Evolutionary conservation across 2,797 vertebrate genomes (phyloP), one percentile per base, ranked within the genome.

Genomic region (Sciurus vulgaris): DNA sequence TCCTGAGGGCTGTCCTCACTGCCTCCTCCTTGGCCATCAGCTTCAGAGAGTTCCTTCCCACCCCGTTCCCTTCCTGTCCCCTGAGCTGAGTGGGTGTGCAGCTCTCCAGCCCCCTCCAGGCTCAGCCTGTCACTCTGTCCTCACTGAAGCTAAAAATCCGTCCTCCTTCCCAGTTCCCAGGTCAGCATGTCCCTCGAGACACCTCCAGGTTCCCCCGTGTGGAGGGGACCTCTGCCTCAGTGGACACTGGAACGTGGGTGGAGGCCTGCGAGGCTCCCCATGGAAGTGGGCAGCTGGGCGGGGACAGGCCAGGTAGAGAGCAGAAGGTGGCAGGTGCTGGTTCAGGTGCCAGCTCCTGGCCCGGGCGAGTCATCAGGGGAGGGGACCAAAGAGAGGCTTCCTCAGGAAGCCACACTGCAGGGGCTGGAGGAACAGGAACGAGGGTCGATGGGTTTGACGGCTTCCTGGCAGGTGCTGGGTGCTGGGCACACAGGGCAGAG

Each of bases 51-150:
- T 47, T 22, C 35, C 1, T 2, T 70, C 1, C 20, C 14, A 7
- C 2, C 73, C 17, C 33, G 30, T 41, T 0, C 9, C 13, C 41
- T 4, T 44, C 30, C 69, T 24, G 30, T 63, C 24, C 10, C 41
- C 54, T 47, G 38, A 33, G 78, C 84, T 1, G 56, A 76, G 51
- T 0, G 0, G 24, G 15, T 30, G 3, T 18, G 7, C 14, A 0
- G 4, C 38, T n/a, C 38, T 69, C 24, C 18, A 13, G 15, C 47
- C 41, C 33, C 61, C n/a, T 20, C 2, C 4, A 51, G n/a, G 17
- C 35, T 87, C 10, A 47, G 63, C 83, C 41, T 41, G 2, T 47
- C 84, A 30, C 44, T 13, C 38, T 51, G 2, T n/a, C 81, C 22
- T 63, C n/a, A 17, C 1, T 3, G 56, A 47, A 38, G 20, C 72